phyloP scores from a whole-genome alignment of 2,113 vertebrate species.

The Siniperca chuatsi region DNA sequence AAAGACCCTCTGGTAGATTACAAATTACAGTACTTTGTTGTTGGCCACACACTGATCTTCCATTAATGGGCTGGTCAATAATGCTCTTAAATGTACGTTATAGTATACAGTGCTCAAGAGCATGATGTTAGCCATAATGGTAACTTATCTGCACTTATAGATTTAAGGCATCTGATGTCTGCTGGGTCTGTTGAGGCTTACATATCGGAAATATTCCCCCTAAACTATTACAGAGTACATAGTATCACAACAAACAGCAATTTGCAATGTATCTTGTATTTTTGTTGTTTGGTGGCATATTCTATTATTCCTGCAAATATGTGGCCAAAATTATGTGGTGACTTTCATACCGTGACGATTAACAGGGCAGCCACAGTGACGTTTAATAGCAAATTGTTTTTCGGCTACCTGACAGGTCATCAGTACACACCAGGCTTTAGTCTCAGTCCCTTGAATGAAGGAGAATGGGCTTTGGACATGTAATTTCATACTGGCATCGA shows the following conservation, averaged over 20 bases:
- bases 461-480: background rate
- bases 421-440: conserved; percentile 13
- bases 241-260: background rate
- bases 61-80: conserved; percentile 27
- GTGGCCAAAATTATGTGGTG: background rate
- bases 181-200: background rate
- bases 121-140: background rate
- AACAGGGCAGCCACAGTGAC: background rate
- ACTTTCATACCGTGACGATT: background rate
- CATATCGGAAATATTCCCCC: background rate
- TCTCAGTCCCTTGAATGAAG: background rate
- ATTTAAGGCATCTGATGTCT: background rate
- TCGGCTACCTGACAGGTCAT: background rate
- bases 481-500: background rate
- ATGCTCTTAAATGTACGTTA: conserved; percentile 11
- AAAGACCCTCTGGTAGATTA: conserved; percentile 18
- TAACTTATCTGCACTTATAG: conserved; percentile 6
- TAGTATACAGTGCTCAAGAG: background rate
- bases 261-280: background rate
- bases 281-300: background rate
- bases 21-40: conserved; percentile 22
- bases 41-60: conserved; percentile 27
- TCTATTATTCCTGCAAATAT: background rate
- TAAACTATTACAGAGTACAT: background rate
- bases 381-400: background rate